These are phyloP conservation scores for Troides helena DNA, from an alignment of 2,888 invertebrate species.

Conservation along the genomic window DNA sequence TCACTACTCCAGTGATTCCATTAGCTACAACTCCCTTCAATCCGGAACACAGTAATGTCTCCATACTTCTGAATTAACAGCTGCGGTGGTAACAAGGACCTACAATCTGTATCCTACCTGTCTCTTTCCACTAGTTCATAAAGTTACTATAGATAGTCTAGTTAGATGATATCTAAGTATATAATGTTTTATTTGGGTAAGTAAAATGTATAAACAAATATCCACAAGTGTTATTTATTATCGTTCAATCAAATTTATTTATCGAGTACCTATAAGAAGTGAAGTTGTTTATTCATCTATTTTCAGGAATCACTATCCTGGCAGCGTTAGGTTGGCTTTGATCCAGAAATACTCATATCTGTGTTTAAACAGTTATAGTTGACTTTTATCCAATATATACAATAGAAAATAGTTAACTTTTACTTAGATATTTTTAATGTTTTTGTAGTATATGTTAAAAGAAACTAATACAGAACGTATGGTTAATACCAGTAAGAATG, in stretches of 20 bases:
- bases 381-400: background rate
- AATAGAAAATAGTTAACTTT: background rate
- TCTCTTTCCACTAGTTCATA: no score
- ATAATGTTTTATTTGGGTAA: background rate
- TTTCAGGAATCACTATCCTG: conserved; percentile 46
- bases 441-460: no score
- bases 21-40: no score
- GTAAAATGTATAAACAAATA: conserved; percentile 4
- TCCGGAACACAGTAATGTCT: no score
- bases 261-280: conserved; percentile 46
- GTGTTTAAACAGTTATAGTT: conserved; percentile 39
- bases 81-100: no score
- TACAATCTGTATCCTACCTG: no score
- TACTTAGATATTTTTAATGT: no score
- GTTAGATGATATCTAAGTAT: background rate
- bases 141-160: no score
- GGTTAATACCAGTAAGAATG: no score
- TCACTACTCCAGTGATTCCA: no score
- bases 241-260: conserved; percentile 30
- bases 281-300: conserved; percentile 50
- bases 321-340: conserved; percentile 45
- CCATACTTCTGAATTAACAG: no score
- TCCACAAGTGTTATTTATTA: background rate
- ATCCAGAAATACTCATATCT: conserved; percentile 49
- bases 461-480: no score